A percentile compares a stretch with the other conserved stretches of the same genome.
phyloP scores from a whole-genome alignment of 2,113 vertebrate species.

The Scomber japonicus region DNA sequence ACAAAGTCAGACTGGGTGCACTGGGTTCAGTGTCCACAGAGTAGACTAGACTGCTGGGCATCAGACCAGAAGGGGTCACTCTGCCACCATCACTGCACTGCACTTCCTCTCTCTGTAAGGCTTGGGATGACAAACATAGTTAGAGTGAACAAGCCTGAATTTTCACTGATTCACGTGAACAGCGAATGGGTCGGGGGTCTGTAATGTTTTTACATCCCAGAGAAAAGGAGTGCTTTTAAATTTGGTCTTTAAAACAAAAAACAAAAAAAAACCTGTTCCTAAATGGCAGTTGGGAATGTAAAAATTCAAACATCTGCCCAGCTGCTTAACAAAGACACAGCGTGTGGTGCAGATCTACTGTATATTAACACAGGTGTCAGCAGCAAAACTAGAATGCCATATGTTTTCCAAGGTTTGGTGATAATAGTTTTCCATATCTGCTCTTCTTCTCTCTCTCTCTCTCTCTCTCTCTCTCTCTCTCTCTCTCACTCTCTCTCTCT shows the following conservation, averaged over 20 bases:
- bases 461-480: not conserved
- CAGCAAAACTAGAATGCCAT: constrained; percentile 30
- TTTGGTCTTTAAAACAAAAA: not conserved
- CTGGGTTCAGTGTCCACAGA: constrained; percentile 16
- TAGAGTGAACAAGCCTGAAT: constrained; percentile 2
- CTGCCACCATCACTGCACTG: constrained; percentile 64
- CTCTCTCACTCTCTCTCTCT: not conserved
- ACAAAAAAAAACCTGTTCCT: not conserved
- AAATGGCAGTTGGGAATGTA: constrained; percentile 36
- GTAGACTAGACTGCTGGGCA: constrained; percentile 42
- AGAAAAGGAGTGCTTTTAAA: not conserved
- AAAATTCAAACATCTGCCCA: constrained; percentile 47
- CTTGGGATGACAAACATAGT: constrained; percentile 6
- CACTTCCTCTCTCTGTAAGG: constrained; percentile 30
- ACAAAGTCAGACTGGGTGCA: constrained; percentile 27
- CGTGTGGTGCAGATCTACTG: not conserved
- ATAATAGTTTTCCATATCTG: constrained; percentile 48
- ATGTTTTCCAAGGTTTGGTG: constrained; percentile 37
- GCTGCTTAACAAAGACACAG: constrained; percentile 20
- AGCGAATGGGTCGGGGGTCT: not conserved
- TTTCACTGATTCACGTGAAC: constrained; percentile 1
- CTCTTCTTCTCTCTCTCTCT: constrained; percentile 6
- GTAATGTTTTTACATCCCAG: not conserved
- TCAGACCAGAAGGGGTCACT: constrained; percentile 84
- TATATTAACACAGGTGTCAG: constrained; percentile 29